A percentile compares a stretch with the other conserved stretches of the same genome.
Evolutionary conservation across 35 echinoderm and acorn worm genomes (phyloP).

Genomic region (Strongylocentrotus purpuratus): DNA sequence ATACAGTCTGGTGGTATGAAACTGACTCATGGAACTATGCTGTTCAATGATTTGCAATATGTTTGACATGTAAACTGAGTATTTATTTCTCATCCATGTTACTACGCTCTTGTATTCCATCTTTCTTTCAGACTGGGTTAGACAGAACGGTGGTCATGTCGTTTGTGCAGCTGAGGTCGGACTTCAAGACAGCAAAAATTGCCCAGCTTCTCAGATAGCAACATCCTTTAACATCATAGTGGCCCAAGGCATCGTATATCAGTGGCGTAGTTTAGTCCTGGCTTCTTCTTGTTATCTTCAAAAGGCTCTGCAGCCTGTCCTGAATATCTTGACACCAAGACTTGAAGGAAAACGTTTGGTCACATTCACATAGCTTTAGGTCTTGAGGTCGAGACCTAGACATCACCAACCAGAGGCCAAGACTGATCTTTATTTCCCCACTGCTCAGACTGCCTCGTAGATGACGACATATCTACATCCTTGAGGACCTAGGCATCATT

Average conservation of each 20-base stretch:
- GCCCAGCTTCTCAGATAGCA: conserved; percentile 85
- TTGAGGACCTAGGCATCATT: not conserved
- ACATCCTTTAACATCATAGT: not conserved
- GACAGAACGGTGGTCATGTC: conserved; percentile 85
- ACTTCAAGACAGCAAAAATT: conserved; percentile 99
- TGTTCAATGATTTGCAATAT: too few relatives aligned
- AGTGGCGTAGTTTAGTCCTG: not conserved
- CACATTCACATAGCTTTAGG: too few relatives aligned
- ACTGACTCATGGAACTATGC: too few relatives aligned
- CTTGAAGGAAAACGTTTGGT: too few relatives aligned
- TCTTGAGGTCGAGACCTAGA: too few relatives aligned
- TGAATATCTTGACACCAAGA: not conserved
- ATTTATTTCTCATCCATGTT: not conserved
- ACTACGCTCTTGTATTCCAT: not conserved
- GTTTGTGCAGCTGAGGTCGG: conserved; percentile 87
- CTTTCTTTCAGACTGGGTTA: conserved; percentile 72
- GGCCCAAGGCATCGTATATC: not conserved
- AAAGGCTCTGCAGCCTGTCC: too few relatives aligned
- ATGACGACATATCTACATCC: not conserved
- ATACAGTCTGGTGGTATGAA: too few relatives aligned
- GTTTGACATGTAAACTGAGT: too few relatives aligned
- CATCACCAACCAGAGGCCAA: too few relatives aligned
- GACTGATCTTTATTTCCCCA: too few relatives aligned
- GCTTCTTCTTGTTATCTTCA: too few relatives aligned
- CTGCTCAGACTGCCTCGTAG: too few relatives aligned